Conservation (phyloP, 1,140 invertebrate genomes). For the Charaxes varanes region DNA sequence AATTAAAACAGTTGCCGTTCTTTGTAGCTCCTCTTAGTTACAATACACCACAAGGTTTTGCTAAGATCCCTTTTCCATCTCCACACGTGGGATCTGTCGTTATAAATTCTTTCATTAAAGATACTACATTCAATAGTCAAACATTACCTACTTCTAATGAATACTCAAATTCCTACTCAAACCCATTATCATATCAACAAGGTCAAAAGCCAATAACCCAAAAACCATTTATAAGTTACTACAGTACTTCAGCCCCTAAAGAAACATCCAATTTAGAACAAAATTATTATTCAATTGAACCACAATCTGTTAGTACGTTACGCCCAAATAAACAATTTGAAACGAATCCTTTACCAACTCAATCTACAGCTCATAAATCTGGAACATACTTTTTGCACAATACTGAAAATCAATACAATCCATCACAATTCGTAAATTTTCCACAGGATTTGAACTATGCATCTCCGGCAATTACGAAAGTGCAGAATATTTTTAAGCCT, state of each 20-base stretch:
- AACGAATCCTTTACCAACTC: conserved; percentile 12
- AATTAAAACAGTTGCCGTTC: conserved; percentile 84
- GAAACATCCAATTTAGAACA: conserved; percentile 38
- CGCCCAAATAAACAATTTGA: conserved; percentile 33
- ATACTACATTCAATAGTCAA: conserved; percentile 22
- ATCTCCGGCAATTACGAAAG: conserved; percentile 18
- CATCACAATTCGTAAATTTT: conserved; percentile 36
- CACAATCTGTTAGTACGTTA: conserved; percentile 52
- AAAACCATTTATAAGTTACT: conserved; percentile 53
- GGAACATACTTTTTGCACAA: conserved; percentile 50
- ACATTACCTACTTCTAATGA: conserved; percentile 25
- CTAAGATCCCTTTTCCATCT: conserved; percentile 87
- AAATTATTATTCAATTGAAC: conserved; percentile 60
- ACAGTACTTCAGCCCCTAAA: conserved; percentile 48
- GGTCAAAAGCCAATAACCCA: conserved; percentile 38
- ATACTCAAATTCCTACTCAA: conserved; percentile 36
- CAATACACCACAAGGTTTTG: conserved; percentile 84
- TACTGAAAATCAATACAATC: conserved; percentile 35
- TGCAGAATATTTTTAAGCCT: conserved; percentile 21
- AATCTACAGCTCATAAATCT: conserved; percentile 29
- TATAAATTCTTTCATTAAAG: conserved; percentile 74
- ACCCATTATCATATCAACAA: conserved; percentile 23
- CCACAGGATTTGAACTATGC: conserved; percentile 29
- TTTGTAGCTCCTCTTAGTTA: conserved; percentile 90
- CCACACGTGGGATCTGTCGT: conserved; percentile 90